These are phyloP conservation scores for Ammodytes dubius DNA, from an alignment of 2,113 vertebrate species.

Conservation along the genomic window DNA sequence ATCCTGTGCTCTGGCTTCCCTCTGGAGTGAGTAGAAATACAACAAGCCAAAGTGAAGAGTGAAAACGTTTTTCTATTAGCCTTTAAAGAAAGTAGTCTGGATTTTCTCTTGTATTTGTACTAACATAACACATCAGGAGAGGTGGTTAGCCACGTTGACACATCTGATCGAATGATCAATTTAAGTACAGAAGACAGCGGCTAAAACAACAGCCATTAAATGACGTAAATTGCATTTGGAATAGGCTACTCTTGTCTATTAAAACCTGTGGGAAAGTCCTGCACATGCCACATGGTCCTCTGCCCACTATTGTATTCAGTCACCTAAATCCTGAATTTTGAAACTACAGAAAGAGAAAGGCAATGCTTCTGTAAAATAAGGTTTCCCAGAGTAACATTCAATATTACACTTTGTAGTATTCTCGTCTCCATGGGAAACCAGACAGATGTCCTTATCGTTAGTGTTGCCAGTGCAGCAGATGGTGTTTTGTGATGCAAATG, in stretches of 20 bases:
- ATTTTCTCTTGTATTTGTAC: conserved; percentile 25
- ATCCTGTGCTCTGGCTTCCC: conserved; percentile 42
- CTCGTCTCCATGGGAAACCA: conserved; percentile 4
- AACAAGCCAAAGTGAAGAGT: neutral
- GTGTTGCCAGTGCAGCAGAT: conserved; percentile 11
- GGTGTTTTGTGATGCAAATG: conserved; percentile 17
- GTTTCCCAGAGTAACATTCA: neutral
- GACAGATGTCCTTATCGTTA: conserved; percentile 26
- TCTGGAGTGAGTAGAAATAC: conserved; percentile 15
- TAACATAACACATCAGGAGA: neutral
- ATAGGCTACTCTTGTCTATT: neutral
- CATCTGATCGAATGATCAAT: neutral
- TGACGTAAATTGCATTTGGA: neutral
- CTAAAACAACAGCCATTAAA: neutral
- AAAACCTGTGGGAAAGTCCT: neutral
- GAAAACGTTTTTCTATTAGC: neutral
- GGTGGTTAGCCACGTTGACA: neutral
- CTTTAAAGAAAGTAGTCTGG: conserved; percentile 3
- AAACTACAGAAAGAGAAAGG: neutral
- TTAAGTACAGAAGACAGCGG: neutral
- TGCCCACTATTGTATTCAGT: neutral
- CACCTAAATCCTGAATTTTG: conserved; percentile 6
- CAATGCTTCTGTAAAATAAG: neutral
- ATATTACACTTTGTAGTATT: neutral
- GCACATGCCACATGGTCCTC: neutral